Conservation (phyloP, 2,888 invertebrate species). For the Limenitis camilla region DNA sequence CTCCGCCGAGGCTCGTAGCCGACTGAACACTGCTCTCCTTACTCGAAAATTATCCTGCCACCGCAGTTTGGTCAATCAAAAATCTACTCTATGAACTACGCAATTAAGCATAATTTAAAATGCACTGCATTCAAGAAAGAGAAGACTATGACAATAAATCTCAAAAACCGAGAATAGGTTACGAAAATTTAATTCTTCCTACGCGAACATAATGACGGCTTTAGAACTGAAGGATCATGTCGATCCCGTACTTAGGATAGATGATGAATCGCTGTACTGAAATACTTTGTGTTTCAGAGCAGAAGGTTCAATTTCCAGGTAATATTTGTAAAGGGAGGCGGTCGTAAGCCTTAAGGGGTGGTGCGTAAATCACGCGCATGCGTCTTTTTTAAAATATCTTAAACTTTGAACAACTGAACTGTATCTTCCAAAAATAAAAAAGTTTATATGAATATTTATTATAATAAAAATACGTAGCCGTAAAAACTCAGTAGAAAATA, state of each 20-base stretch:
- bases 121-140: conserved; percentile 16
- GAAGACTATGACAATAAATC: conserved; percentile 33
- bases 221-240: conserved; percentile 62
- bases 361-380: conserved; percentile 70
- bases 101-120: conserved; percentile 33
- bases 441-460: too few species aligned
- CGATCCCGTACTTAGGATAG: conserved; percentile 48
- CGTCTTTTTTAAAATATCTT: conserved; percentile 57
- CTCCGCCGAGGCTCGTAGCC: conserved; percentile 55
- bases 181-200: conserved; percentile 67
- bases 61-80: conserved; percentile 29
- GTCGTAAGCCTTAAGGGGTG: conserved; percentile 73
- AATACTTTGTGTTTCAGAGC: conserved; percentile 45
- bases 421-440: neutral
- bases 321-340: conserved; percentile 57
- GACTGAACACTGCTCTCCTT: conserved; percentile 55
- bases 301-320: conserved; percentile 61
- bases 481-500: too few species aligned
- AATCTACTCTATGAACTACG: conserved; percentile 32
- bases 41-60: conserved; percentile 44
- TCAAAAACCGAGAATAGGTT: conserved; percentile 49
- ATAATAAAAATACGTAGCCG: too few species aligned
- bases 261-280: conserved; percentile 39
- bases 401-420: conserved; percentile 36
- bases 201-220: conserved; percentile 66